Evolutionary conservation across 2,797 vertebrate genomes (phyloP).

Genomic region (Varecia variegata): DNA sequence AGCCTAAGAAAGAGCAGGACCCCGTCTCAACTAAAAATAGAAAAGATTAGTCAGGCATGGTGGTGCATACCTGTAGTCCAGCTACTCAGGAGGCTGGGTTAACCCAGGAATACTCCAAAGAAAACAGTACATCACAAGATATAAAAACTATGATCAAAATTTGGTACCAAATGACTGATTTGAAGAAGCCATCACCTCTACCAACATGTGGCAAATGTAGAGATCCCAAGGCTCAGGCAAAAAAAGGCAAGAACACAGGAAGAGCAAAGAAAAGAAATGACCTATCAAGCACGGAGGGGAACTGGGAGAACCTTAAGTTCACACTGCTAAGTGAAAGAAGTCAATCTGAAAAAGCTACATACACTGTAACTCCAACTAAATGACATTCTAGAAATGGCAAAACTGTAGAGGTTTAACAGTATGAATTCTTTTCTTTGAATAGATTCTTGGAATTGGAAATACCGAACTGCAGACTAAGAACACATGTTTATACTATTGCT

Average conservation of each 20-base stretch:
- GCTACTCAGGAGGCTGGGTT: neutral
- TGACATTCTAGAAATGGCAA: no score
- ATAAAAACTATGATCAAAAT: neutral
- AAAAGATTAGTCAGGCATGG: no score
- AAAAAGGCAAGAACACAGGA: no score
- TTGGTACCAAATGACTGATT: neutral
- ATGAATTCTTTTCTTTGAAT: slow-evolving; percentile 1
- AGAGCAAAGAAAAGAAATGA: neutral
- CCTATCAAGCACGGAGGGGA: neutral
- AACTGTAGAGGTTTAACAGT: neutral
- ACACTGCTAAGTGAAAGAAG: neutral
- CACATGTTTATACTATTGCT: neutral
- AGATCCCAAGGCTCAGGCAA: neutral
- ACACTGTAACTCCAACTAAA: no score
- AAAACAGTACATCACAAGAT: neutral
- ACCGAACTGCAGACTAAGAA: neutral
- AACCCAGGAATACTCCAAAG: neutral
- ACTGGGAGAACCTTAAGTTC: neutral
- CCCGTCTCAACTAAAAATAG: no score
- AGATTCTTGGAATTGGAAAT: neutral
- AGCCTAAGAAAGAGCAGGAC: no score
- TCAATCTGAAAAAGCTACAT: no score
- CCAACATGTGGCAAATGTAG: neutral
- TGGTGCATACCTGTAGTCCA: no score
- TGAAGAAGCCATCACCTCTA: neutral